Evolutionary conservation across 2,797 vertebrate genomes (phyloP), one percentile per base, ranked within the genome.

Genomic region (Borostomias antarcticus): DNA sequence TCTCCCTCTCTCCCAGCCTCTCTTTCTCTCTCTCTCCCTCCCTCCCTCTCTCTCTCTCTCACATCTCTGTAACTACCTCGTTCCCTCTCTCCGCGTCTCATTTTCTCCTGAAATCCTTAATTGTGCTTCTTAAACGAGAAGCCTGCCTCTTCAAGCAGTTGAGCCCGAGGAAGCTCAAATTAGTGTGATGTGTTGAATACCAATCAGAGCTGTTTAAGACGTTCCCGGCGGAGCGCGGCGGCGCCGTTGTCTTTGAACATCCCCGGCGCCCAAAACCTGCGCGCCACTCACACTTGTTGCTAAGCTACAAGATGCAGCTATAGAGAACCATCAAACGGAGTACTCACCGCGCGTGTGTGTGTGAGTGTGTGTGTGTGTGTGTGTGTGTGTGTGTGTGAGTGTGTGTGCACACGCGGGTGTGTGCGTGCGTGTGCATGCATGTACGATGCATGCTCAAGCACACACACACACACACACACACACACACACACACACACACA

Each of bases 281-380:
- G 2, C 28, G 26, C 47, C 10, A 29, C n/a, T 64, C 72, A 23
- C 68, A 79, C 53, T 69, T 67, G 81, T 82, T 81, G 84, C 79
- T 77, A 81, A 83, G 78, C 75, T 80, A 77, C 80, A 68, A 69
- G 45, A 81, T 75, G 74, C 75, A 85, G 77, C 82, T 76, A 53
- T 50, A 72, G 65, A 62, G 66, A 69, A 70, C 61, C 53, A 68
- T 51, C 65, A 59, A 70, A 70, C 52, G 50, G 50, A 66, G 54
- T 48, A 23, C 51, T 19, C 30, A 10, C 9, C 30, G 25, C 8
- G 56, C 28, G 29, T 35, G 11, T 51, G 19, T 59, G 13, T 25
- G 40, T 6, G 5, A 28, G 25, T 15, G 29, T 23, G 21, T 30
- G 63, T 30, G 10, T 21, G 8, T 15, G 40, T 40, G 23, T 15